A percentile compares a stretch with the other conserved stretches of the same genome.
Evolutionary conservation across 2,888 invertebrate species (phyloP).

Genomic region (Drosophila siamana): DNA sequence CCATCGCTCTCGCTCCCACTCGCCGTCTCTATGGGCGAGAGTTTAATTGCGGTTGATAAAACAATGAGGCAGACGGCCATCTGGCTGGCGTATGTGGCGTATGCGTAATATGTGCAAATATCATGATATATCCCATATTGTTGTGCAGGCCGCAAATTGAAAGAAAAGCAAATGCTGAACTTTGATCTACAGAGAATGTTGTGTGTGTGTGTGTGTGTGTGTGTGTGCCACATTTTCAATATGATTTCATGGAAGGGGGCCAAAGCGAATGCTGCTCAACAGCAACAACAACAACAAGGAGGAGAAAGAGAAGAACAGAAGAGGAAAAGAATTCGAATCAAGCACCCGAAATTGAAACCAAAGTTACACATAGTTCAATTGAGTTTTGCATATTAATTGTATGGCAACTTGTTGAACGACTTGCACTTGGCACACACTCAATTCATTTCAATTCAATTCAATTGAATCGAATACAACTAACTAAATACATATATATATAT

Average conservation of each 20-base stretch:
- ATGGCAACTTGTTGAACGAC: conserved; percentile 26
- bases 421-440: conserved; percentile 52
- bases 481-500: neutral
- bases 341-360: conserved; percentile 55
- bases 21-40: no score
- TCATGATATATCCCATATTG: conserved; percentile 45
- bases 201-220: conserved; percentile 30
- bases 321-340: neutral
- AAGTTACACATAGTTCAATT: conserved; percentile 68
- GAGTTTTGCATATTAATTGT: conserved; percentile 53
- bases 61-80: conserved; percentile 10
- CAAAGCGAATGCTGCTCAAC: neutral
- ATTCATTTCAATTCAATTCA: conserved; percentile 14
- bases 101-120: conserved; percentile 41
- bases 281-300: no score
- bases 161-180: conserved; percentile 51
- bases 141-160: conserved; percentile 32
- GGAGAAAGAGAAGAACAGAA: no score
- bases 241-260: conserved; percentile 54
- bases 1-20: neutral
- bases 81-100: conserved; percentile 28
- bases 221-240: conserved; percentile 57
- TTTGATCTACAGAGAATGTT: conserved; percentile 64
- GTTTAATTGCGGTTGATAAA: conserved; percentile 35
- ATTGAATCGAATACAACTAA: conserved; percentile 13